Evolutionary conservation across 2,888 invertebrate species (phyloP).

Genomic region (Eupeodes latifasciatus): DNA sequence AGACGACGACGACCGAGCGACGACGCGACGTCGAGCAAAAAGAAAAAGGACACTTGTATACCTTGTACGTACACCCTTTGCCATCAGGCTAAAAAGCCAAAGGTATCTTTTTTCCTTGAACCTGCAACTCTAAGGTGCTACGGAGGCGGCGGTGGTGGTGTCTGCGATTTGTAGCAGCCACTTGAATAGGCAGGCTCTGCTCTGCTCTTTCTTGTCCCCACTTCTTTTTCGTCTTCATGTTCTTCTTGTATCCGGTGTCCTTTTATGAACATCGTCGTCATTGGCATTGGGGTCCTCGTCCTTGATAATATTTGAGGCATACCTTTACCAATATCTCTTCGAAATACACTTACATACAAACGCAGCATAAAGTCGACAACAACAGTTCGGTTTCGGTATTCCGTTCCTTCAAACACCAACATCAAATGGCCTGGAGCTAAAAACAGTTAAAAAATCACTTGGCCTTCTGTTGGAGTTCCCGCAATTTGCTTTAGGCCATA

Average conservation of each 20-base stretch:
- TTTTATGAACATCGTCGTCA: constrained; percentile 37
- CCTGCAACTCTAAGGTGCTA: constrained; percentile 17
- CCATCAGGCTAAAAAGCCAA: background rate
- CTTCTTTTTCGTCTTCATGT: constrained; percentile 11
- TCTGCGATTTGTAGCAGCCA: constrained; percentile 66
- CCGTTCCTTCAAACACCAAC: background rate
- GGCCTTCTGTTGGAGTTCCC: constrained; percentile 45
- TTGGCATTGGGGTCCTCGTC: constrained; percentile 40
- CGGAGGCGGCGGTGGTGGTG: constrained; percentile 19
- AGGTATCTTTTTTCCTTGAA: constrained; percentile 29
- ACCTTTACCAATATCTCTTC: background rate
- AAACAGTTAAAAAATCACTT: constrained; percentile 39
- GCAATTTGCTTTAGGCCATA: background rate
- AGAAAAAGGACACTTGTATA: constrained; percentile 22
- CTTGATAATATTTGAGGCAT: constrained; percentile 29
- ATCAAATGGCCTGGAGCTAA: constrained; percentile 37
- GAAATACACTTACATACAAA: background rate
- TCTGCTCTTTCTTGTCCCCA: constrained; percentile 45
- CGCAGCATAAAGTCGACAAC: background rate
- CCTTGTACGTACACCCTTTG: background rate
- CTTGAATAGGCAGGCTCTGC: constrained; percentile 42
- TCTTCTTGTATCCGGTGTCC: background rate
- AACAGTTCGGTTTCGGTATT: constrained; percentile 3
- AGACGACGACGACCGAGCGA: background rate
- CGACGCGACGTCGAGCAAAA: background rate